A percentile compares a stretch with the other conserved stretches of the same genome.
phyloP scores from a whole-genome alignment of 2,797 vertebrate genomes.

The Hylomyscus alleni region DNA sequence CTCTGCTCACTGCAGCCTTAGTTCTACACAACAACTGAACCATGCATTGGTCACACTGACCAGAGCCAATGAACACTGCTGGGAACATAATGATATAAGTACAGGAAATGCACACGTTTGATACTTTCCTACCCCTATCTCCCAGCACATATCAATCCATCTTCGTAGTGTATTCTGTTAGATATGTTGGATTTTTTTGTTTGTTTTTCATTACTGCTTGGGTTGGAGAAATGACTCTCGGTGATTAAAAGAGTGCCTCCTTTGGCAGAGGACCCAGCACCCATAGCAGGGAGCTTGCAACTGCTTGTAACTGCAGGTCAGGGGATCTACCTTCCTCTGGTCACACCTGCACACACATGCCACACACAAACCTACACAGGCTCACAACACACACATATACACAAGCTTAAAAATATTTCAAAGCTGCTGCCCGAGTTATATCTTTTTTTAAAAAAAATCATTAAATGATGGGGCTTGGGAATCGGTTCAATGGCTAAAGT shows the following conservation, averaged over 20 bases:
- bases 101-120: background rate
- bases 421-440: background rate
- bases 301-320: background rate
- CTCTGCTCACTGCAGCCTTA: background rate
- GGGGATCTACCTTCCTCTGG: background rate
- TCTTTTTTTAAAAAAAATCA: background rate
- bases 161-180: background rate
- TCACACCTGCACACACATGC: no score
- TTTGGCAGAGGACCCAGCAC: background rate
- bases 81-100: background rate
- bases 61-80: background rate
- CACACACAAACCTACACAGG: background rate
- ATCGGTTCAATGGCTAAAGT: background rate
- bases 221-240: background rate
- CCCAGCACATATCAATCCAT: background rate
- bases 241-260: background rate
- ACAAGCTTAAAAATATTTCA: background rate
- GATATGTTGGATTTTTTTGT: background rate
- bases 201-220: background rate
- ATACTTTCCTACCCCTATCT: background rate
- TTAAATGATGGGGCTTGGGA: background rate
- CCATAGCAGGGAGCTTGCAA: background rate
- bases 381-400: background rate
- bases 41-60: background rate
- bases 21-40: background rate